Evolutionary conservation across 2,888 invertebrate genomes (phyloP).

Genomic region (Hymenopus coronatus): DNA sequence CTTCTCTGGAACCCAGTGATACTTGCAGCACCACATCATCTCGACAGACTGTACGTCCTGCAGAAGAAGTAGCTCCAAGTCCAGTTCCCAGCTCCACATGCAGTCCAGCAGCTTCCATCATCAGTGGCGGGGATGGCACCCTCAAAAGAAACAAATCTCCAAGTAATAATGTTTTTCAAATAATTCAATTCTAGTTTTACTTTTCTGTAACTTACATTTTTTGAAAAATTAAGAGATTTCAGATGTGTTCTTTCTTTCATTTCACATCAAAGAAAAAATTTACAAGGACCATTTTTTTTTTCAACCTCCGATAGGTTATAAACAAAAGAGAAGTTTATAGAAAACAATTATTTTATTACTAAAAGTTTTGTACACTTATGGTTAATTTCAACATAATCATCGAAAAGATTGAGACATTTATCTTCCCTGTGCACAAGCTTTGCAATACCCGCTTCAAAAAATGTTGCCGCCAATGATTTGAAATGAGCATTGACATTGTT

Average conservation of each 20-base stretch:
- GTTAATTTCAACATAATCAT: no score
- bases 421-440: no score
- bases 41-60: conserved; percentile 1
- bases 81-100: conserved; percentile 5
- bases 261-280: not conserved
- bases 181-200: not conserved
- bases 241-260: not conserved
- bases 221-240: not conserved
- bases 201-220: no score
- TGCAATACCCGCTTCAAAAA: no score
- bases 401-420: no score
- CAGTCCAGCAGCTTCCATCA: conserved; percentile 10
- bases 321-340: no score
- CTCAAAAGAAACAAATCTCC: not conserved
- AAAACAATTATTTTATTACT: no score
- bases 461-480: no score
- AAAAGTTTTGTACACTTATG: no score
- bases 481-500: no score
- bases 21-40: conserved; percentile 1
- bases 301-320: no score
- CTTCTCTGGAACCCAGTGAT: not conserved
- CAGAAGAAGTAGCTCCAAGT: not conserved
- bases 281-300: no score
- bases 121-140: not conserved
- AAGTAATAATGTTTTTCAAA: not conserved